These are phyloP conservation scores for Tolmerus cingulatus DNA, from an alignment of 2,888 invertebrate species.

Conservation along the genomic window DNA sequence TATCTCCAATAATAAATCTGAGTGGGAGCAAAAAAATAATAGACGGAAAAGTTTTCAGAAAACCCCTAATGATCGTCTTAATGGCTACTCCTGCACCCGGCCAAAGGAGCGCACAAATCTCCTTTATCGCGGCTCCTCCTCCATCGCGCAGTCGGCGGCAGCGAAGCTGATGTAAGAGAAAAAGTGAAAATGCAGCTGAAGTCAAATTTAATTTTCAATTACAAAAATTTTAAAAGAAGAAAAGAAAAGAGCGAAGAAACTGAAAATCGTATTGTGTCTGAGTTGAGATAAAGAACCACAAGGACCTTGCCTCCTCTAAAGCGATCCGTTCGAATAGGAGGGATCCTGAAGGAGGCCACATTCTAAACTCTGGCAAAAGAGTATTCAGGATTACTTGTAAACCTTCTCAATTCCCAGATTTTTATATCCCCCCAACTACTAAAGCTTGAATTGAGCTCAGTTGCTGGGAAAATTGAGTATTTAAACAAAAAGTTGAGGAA, in stretches of 20 bases:
- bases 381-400: not conserved
- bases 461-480: not conserved
- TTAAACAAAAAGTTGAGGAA: not conserved
- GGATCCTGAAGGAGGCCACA: not conserved
- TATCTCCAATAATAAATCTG: not conserved
- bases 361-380: not conserved
- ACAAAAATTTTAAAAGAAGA: slow-evolving; percentile 21
- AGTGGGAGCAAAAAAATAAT: not conserved
- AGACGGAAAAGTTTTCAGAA: not conserved
- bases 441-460: not conserved
- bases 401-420: slow-evolving; percentile 2
- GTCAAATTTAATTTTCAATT: slow-evolving; percentile 33
- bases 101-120: not conserved
- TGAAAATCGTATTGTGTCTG: slow-evolving; percentile 14
- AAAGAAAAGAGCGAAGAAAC: not conserved
- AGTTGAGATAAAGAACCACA: not conserved
- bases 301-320: not conserved
- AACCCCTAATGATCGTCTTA: slow-evolving; percentile 14
- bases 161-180: not conserved
- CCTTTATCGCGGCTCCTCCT: not conserved
- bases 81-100: not conserved
- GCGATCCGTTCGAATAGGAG: not conserved
- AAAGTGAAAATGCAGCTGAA: slow-evolving; percentile 17
- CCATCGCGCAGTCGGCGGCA: not conserved
- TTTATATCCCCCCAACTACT: not conserved